These are phyloP conservation scores for Caenorhabditis afra DNA, from an alignment of 2,888 invertebrate genomes.

Conservation along the genomic window DNA sequence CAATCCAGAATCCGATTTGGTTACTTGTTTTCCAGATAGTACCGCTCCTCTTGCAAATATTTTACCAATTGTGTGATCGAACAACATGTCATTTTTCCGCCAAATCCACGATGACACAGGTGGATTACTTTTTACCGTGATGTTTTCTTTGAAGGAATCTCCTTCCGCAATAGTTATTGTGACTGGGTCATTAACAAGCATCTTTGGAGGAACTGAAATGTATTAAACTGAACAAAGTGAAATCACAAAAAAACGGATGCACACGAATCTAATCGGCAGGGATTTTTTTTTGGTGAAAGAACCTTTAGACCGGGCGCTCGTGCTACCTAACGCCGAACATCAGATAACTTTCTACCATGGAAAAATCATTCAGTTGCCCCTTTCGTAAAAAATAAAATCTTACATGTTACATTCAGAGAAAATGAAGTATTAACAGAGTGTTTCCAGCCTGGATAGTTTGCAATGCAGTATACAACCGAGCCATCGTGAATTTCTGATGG, in stretches of 20 bases:
- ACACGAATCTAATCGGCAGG: too few species aligned
- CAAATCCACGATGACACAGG: conserved; percentile 75
- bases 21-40: conserved; percentile 65
- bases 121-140: conserved; percentile 77
- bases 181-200: conserved; percentile 74
- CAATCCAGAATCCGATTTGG: conserved; percentile 73
- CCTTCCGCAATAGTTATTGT: conserved; percentile 77
- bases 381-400: too few species aligned
- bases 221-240: conserved; percentile 5
- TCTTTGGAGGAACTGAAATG: conserved; percentile 75
- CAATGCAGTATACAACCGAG: conserved; percentile 74
- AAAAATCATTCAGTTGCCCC: too few species aligned
- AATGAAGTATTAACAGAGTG: conserved; percentile 68
- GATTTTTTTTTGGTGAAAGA: too few species aligned
- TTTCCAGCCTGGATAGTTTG: conserved; percentile 77
- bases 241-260: too few species aligned
- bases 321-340: too few species aligned
- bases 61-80: conserved; percentile 75
- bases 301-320: too few species aligned
- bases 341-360: too few species aligned
- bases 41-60: conserved; percentile 70
- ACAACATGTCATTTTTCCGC: conserved; percentile 75
- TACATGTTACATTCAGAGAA: conserved; percentile 75
- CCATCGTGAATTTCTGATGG: conserved; percentile 76
- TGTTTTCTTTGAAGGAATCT: conserved; percentile 77